Percentiles rank a stretch among this genome's conserved stretches.
These are phyloP conservation scores for Sebastes fasciatus DNA, from an alignment of 2,113 vertebrate genomes.

Conservation along the genomic window DNA sequence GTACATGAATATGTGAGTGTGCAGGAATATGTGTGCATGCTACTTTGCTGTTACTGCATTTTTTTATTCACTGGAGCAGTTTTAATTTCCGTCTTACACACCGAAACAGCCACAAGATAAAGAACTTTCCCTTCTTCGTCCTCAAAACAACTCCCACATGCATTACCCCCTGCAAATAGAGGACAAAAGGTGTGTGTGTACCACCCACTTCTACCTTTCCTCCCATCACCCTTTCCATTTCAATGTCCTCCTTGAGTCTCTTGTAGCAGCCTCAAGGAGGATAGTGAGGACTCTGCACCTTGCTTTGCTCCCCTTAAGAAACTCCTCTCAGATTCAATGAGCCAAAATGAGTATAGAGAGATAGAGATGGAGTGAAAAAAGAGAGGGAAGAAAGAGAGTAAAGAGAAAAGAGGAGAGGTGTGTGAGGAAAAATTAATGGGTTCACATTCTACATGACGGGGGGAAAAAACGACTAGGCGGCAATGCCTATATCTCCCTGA, in stretches of 20 bases:
- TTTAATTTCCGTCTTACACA: not conserved
- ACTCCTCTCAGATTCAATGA: constrained; percentile 88
- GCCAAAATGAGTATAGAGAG: constrained; percentile 84
- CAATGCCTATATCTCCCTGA: constrained; percentile 89
- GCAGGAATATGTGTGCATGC: not conserved
- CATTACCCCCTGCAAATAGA: constrained; percentile 47
- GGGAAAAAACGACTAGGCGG: constrained; percentile 84
- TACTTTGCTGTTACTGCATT: not conserved
- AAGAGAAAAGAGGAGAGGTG: constrained; percentile 84
- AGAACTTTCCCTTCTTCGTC: constrained; percentile 9
- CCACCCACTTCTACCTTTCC: constrained; percentile 37
- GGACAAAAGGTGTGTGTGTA: constrained; percentile 34
- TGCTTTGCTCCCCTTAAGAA: constrained; percentile 82
- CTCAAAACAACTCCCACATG: constrained; percentile 30
- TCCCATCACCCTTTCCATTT: constrained; percentile 34
- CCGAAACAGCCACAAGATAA: constrained; percentile 9
- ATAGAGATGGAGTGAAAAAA: constrained; percentile 79
- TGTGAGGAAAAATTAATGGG: constrained; percentile 85
- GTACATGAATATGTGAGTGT: not conserved
- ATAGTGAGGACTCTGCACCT: constrained; percentile 42
- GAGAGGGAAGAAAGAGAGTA: constrained; percentile 33
- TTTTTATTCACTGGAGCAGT: constrained; percentile 3
- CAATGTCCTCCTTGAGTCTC: constrained; percentile 25
- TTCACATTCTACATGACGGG: constrained; percentile 84
- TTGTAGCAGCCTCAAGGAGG: constrained; percentile 23